These are phyloP conservation scores for Scleropages formosus DNA, from an alignment of 2,797 vertebrate species.

Conservation along the genomic window DNA sequence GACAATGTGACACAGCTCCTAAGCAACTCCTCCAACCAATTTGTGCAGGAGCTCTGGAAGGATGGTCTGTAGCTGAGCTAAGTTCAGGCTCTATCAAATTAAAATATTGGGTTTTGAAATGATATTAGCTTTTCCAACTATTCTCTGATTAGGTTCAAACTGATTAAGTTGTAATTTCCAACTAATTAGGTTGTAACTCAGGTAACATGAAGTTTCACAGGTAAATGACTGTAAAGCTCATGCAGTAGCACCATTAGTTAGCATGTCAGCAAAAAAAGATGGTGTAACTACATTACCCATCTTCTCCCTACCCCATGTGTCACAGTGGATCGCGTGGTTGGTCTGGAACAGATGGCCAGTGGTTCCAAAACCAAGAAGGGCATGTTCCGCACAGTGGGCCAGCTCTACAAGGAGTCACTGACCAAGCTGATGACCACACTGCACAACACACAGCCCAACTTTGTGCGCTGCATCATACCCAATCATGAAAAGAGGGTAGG, in stretches of 20 bases:
- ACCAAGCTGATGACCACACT: constrained; percentile 95
- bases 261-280: neutral
- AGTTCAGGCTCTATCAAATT: neutral
- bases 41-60: constrained; percentile 94
- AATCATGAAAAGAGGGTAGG: constrained; percentile 94
- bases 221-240: too few relatives aligned
- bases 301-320: neutral
- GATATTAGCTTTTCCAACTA: neutral
- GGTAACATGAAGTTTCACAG: too few relatives aligned
- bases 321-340: constrained; percentile 91
- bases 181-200: too few relatives aligned
- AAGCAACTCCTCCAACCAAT: constrained; percentile 85
- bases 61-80: constrained; percentile 79
- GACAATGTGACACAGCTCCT: constrained; percentile 90
- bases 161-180: too few relatives aligned
- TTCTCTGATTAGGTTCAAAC: too few relatives aligned
- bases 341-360: constrained; percentile 87
- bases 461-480: constrained; percentile 96
- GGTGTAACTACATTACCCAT: neutral
- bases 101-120: neutral
- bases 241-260: neutral
- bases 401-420: constrained; percentile 96
- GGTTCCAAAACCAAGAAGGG: constrained; percentile 95
- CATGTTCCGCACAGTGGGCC: constrained; percentile 97
- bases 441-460: constrained; percentile 94